Evolutionary conservation across 2,888 invertebrate species (phyloP).

Genomic region (Lasioglossum villosulum): DNA sequence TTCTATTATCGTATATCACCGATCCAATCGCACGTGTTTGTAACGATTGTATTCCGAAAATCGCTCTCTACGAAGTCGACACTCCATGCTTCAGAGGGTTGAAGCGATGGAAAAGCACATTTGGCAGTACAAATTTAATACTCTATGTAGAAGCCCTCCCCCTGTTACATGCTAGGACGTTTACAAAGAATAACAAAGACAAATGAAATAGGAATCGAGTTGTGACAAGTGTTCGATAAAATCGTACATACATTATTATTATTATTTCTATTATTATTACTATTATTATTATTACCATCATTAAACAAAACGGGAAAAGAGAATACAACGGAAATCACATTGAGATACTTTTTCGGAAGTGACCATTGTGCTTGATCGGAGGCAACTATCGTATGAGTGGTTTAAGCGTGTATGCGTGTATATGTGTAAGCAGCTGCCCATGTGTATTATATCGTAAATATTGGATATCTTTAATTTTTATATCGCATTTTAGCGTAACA

Average conservation of each 20-base stretch:
- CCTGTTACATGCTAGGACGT: slow-evolving; percentile 51
- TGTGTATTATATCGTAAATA: slow-evolving; percentile 75
- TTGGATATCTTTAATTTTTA: slow-evolving; percentile 76
- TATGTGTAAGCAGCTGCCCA: slow-evolving; percentile 61
- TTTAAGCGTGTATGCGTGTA: slow-evolving; percentile 53
- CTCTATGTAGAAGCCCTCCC: slow-evolving; percentile 46
- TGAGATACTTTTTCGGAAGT: slow-evolving; percentile 40
- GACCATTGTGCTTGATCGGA: slow-evolving; percentile 57
- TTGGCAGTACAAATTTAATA: slow-evolving; percentile 73
- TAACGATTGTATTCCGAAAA: slow-evolving; percentile 2
- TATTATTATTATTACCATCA: slow-evolving; percentile 11
- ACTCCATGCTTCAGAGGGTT: slow-evolving; percentile 49
- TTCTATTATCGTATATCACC: slow-evolving; percentile 28
- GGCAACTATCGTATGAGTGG: slow-evolving; percentile 63
- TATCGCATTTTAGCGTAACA: slow-evolving; percentile 72
- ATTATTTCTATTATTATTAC: neutral
- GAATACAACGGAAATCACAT: slow-evolving; percentile 16
- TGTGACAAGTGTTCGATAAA: slow-evolving; percentile 59
- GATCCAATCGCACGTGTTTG: neutral
- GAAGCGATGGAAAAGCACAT: slow-evolving; percentile 53
- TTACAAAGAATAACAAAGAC: slow-evolving; percentile 40
- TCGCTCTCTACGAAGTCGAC: neutral
- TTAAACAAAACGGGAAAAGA: slow-evolving; percentile 21
- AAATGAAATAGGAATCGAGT: slow-evolving; percentile 29
- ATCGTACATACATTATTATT: slow-evolving; percentile 25